phyloP scores from a whole-genome alignment of 1,140 invertebrate genomes.

The Nixonia krombeini region DNA sequence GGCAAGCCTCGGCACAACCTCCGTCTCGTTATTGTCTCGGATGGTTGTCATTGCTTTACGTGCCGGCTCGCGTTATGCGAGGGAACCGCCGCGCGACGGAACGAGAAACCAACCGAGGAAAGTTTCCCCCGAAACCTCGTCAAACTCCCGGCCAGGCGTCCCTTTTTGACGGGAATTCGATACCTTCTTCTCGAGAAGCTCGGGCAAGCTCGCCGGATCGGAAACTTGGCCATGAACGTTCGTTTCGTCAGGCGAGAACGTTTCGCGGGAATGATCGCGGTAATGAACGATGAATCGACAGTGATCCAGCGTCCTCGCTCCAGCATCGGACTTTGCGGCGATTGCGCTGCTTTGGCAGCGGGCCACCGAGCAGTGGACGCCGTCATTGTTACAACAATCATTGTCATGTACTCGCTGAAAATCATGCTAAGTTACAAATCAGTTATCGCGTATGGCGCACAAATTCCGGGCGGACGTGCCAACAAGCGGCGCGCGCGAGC shows the following conservation, averaged over 20 bases:
- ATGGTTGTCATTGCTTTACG: constrained; percentile 29
- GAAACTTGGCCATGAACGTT: too few species aligned
- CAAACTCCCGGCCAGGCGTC: neutral
- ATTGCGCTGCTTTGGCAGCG: constrained; percentile 24
- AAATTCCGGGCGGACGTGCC: constrained; percentile 4
- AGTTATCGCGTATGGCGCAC: constrained; percentile 33
- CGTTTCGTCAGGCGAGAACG: too few species aligned
- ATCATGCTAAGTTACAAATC: constrained; percentile 36
- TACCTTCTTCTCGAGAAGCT: too few species aligned
- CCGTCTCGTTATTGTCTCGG: constrained; percentile 56
- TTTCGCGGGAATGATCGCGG: constrained; percentile 19
- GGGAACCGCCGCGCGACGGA: too few species aligned
- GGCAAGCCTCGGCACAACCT: constrained; percentile 25
- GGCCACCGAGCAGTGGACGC: constrained; percentile 28
- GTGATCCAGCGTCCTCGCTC: too few species aligned
- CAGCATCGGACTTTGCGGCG: too few species aligned
- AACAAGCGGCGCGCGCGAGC: too few species aligned
- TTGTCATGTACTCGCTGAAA: constrained; percentile 27
- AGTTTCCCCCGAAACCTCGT: constrained; percentile 5
- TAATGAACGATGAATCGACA: too few species aligned
- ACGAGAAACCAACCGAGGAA: neutral
- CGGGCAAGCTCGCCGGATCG: too few species aligned
- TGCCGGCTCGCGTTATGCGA: constrained; percentile 27
- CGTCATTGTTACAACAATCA: constrained; percentile 40
- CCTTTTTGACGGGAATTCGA: constrained; percentile 5